A percentile compares a stretch with the other conserved stretches of the same genome.
These are phyloP conservation scores for Eupristina koningsbergeri DNA, from an alignment of 1,140 invertebrate species.

Conservation along the genomic window DNA sequence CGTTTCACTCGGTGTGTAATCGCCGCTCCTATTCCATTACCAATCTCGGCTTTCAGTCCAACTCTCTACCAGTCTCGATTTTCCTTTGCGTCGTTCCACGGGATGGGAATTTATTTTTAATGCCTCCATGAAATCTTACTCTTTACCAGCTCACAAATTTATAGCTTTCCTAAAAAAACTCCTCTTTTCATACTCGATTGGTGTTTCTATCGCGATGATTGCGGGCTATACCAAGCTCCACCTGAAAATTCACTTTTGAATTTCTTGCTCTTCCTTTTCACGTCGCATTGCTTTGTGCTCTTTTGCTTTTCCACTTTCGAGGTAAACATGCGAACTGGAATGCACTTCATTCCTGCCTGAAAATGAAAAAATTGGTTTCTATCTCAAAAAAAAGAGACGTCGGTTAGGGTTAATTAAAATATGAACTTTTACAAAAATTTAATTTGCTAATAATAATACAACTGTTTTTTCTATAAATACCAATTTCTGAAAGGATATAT, in stretches of 20 bases:
- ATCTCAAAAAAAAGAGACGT: neutral
- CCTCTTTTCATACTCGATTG: neutral
- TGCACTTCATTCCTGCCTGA: neutral
- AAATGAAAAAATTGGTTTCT: neutral
- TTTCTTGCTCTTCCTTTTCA: neutral
- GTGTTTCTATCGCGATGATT: too few relatives aligned
- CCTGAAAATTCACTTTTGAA: neutral
- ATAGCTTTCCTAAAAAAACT: neutral
- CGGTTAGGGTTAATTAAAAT: neutral
- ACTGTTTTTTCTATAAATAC: too few relatives aligned
- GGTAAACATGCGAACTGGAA: neutral
- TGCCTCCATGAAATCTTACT: conserved; percentile 38
- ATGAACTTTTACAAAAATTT: neutral
- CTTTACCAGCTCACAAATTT: neutral
- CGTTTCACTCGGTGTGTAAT: neutral
- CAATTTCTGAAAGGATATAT: neutral
- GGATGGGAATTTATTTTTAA: neutral
- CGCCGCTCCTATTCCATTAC: conserved; percentile 25
- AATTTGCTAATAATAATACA: too few relatives aligned
- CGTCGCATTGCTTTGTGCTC: neutral
- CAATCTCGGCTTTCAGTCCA: conserved; percentile 7
- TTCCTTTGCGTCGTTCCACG: neutral
- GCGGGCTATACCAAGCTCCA: too few relatives aligned
- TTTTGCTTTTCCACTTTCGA: neutral
- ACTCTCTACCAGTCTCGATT: conserved; percentile 1